These are phyloP conservation scores for Phoenicopterus ruber DNA, from an alignment of 2,113 vertebrate genomes.

Conservation along the genomic window DNA sequence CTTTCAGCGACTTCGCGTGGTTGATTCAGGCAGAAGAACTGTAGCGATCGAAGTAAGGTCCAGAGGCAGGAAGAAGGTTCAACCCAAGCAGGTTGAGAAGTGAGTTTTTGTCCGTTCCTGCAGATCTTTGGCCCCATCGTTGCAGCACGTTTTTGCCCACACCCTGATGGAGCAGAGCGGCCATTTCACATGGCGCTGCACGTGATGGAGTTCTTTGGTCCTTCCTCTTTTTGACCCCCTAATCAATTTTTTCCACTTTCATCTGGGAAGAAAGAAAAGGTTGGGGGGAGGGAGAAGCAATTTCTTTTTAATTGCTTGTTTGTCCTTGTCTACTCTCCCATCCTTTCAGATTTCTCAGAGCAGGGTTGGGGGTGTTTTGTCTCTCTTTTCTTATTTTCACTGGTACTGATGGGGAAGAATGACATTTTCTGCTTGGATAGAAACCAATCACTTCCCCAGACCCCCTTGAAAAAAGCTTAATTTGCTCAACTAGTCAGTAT, in stretches of 20 bases:
- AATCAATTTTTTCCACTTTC: conserved; percentile 40
- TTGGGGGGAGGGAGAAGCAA: neutral
- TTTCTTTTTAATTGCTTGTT: conserved; percentile 35
- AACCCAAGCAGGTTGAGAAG: neutral
- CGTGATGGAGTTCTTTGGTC: neutral
- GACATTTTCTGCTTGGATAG: conserved; percentile 74
- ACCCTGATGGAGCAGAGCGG: neutral
- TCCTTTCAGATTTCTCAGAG: conserved; percentile 24
- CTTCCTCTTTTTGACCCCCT: conserved; percentile 43
- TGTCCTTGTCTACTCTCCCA: conserved; percentile 38
- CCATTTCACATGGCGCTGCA: neutral
- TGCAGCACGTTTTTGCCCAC: neutral
- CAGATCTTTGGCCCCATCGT: neutral
- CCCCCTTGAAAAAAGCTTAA: conserved; percentile 66
- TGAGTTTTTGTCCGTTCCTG: neutral
- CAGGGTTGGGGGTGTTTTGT: conserved; percentile 33
- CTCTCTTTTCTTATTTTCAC: conserved; percentile 31
- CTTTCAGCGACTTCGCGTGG: neutral
- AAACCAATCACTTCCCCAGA: conserved; percentile 67
- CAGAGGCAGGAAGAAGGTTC: neutral
- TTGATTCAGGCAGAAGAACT: neutral
- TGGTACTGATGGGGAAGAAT: conserved; percentile 57
- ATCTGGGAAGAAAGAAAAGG: conserved; percentile 9
- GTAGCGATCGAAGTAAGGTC: neutral
- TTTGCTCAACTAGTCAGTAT: conserved; percentile 75